Evolutionary conservation across 2,797 vertebrate species (phyloP).

Genomic region (Rhinogobio ventralis): DNA sequence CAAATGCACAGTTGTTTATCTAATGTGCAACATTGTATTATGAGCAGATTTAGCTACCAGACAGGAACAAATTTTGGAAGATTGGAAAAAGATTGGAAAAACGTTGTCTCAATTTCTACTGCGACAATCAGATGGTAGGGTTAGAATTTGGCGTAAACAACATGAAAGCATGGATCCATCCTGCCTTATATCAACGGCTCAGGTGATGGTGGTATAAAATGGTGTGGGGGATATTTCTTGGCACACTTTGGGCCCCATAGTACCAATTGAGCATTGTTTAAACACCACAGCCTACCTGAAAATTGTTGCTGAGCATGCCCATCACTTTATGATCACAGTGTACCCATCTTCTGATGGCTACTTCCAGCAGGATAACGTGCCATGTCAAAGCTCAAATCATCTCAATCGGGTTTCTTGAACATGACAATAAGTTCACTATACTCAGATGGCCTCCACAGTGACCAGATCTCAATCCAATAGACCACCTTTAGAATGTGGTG

Average conservation of each 20-base stretch:
- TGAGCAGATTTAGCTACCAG: neutral
- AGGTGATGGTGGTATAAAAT: neutral
- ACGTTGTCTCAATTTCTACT: no score
- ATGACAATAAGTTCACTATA: neutral
- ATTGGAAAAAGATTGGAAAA: no score
- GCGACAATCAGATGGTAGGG: neutral
- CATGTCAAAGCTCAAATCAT: conserved; percentile 14
- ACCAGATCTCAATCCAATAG: neutral
- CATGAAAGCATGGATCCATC: conserved; percentile 44
- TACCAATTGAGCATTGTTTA: no score
- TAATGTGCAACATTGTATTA: neutral
- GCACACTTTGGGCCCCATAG: neutral
- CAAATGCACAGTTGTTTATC: conserved; percentile 2
- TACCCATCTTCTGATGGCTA: conserved; percentile 42
- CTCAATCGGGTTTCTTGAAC: no score
- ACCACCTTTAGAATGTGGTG: neutral
- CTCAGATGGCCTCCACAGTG: neutral
- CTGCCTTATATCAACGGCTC: neutral
- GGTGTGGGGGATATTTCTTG: neutral
- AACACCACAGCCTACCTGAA: neutral
- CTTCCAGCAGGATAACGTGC: conserved; percentile 40
- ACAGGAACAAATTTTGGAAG: neutral
- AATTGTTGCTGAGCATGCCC: neutral
- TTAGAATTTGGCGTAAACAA: conserved; percentile 57
- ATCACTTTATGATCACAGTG: no score